Base-by-base conservation (phyloP, 2,113 vertebrate species). In the Strigops habroptila region DNA sequence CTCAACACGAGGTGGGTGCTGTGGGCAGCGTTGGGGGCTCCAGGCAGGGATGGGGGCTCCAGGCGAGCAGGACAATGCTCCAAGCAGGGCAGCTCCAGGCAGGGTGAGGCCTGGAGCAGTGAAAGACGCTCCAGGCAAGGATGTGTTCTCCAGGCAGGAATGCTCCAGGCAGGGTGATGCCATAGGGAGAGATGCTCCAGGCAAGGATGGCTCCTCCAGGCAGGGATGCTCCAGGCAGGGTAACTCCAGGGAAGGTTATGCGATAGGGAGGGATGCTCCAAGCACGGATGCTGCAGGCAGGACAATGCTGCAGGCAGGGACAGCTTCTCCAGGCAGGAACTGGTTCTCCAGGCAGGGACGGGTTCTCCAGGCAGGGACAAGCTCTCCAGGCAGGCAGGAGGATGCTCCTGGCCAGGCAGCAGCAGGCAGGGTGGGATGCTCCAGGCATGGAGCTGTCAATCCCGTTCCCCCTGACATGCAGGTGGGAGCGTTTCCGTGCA, bases 401-500 rank as follows among this genome's bases (percentile, higher is more conserved):
- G 19, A 10, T 31, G 19, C n/a, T 33, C 27, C n/a, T 59, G 12
- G 51, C 41, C 11, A 13, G 33, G 25, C 14, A 13, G 41, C 43
- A 5, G 4, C 2, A 11, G 35, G 59, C 76, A 9, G 62, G 2
- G 17, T 1, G 25, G 33, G 24, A 2, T 0, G 2, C 46, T 35
- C 60, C 19, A 3, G 8, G 21, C 7, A 4, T 2, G 7, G 33
- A 8, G 37, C 30, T 10, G 15, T 12, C 51, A 9, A 18, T 12
- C 30, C 3, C 21, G 6, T 24, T 2, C 5, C 27, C 35, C 14
- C 9, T 59, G 22, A 23, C 57, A 7, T 9, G 9, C 57, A 91
- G 99, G 95, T 99, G 99, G 99, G 98, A 97, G 53, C 98, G 98
- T 64, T 99, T 99, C 92, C 98, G 98, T 22, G 83, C 97, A 5